A percentile compares a stretch with the other conserved stretches of the same genome.
Conservation (phyloP, 1,140 invertebrate genomes). For the Drosophila azteca region DNA sequence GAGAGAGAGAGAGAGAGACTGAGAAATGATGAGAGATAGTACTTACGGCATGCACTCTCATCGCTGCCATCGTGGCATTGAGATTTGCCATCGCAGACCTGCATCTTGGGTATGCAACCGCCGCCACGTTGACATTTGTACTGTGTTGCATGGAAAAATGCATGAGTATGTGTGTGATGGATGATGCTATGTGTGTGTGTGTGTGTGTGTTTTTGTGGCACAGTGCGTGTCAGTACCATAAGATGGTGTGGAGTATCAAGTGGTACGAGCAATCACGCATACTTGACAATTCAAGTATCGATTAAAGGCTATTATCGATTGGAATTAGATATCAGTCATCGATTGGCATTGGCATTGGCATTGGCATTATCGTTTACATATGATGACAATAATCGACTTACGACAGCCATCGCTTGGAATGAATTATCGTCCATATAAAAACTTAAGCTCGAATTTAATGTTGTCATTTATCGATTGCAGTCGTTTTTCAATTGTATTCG, state of each 20-base stretch:
- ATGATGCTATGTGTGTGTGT: slow-evolving; percentile 5
- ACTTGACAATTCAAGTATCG: neutral
- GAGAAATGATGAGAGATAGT: slow-evolving; percentile 13
- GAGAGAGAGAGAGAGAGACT: neutral
- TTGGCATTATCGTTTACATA: no score
- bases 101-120: slow-evolving; percentile 84
- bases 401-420: no score
- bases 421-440: no score
- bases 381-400: no score
- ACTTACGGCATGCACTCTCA: slow-evolving; percentile 87
- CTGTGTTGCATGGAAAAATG: slow-evolving; percentile 48
- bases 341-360: no score
- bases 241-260: no score
- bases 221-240: slow-evolving; percentile 3
- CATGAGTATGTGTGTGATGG: slow-evolving; percentile 37
- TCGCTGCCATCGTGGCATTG: slow-evolving; percentile 91
- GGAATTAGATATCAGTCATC: neutral
- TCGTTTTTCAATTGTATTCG: no score
- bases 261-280: no score
- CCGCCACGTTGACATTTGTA: slow-evolving; percentile 83
- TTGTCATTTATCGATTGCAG: no score
- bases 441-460: neutral
- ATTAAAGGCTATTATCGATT: neutral
- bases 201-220: slow-evolving; percentile 2
- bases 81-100: slow-evolving; percentile 87